These are phyloP conservation scores for Lumbricus terrestris DNA, from an alignment of 2,888 invertebrate species.

Conservation along the genomic window DNA sequence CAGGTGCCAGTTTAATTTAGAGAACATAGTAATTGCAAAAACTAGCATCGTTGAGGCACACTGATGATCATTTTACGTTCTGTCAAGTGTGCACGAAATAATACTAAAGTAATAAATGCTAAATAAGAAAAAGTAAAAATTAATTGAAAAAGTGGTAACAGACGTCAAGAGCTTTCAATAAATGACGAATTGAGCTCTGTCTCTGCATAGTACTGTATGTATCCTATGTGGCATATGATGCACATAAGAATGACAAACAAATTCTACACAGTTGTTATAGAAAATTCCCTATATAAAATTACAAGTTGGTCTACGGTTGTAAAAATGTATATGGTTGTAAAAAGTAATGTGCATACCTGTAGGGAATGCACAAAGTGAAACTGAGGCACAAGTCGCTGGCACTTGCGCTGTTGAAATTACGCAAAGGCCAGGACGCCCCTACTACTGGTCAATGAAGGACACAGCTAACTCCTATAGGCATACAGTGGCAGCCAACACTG, in stretches of 20 bases:
- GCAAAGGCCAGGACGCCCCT: neutral
- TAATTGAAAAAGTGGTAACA: neutral
- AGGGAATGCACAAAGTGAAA: constrained; percentile 3
- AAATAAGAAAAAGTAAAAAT: neutral
- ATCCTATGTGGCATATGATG: neutral
- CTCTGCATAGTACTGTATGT: neutral
- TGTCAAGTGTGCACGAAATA: neutral
- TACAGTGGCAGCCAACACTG: neutral
- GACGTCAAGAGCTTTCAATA: neutral
- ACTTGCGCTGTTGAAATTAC: neutral
- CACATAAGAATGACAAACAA: neutral
- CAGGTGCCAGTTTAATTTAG: constrained; percentile 3
- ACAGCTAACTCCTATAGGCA: constrained; percentile 3
- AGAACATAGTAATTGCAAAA: neutral
- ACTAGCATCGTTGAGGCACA: neutral
- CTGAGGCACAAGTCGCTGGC: neutral
- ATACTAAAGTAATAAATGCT: neutral
- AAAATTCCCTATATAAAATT: neutral
- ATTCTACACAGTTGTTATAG: neutral
- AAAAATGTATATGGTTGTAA: neutral
- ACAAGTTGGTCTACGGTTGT: neutral
- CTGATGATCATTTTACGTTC: neutral
- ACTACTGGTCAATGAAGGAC: neutral
- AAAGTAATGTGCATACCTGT: neutral
- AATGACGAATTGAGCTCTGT: neutral